Evolutionary conservation across 2,797 vertebrate genomes (phyloP), one percentile per base, ranked within the genome.

Genomic region (Staurois parvus): DNA sequence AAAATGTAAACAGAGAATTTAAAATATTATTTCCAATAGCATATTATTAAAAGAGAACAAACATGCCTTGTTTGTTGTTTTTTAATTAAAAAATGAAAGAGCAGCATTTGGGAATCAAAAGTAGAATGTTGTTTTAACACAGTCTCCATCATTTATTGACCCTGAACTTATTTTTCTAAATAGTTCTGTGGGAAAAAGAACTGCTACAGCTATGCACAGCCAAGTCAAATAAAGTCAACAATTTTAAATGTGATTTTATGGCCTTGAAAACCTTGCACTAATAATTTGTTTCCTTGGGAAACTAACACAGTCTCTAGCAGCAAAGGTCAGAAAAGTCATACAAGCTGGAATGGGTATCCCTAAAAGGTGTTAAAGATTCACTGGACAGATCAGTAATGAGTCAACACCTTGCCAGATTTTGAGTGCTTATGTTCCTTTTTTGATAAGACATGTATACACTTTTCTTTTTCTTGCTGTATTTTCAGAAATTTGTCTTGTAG

Each of bases 201-300:
- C 91, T 93, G 88, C 88, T 91, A 88, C 70, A 86, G 88, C 91
- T 91, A 93, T 88, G 87, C 74, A 89, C 89, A 62, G 92, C 93
- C 93, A 95, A 95, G 89, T 89, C 91, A 94, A 94, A 93, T 90
- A 94, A 88, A 92, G 83, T 79, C 89, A 78, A 88, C 83, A 59
- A 76, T 92, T 91, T 92, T 89, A 87, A 88, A 93, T 91, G 85
- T 90, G 92, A 85, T 88, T 91, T 93, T 91, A 88, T 87, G 87
- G 90, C 90, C 90, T 91, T 89, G 90, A 89, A 91, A 91, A 93
- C 92, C 90, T 88, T 92, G 88, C 88, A 88, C 92, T 93, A 90
- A 89, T 45, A 79, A 69, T 74, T 66, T 85, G 32, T 15, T 85
- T 42, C 56, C 72, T 69, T 85, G 70, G 69, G 76, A 80, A 85